Base-by-base conservation (phyloP, 2,113 vertebrate species). In the Ceyx margarethae region DNA sequence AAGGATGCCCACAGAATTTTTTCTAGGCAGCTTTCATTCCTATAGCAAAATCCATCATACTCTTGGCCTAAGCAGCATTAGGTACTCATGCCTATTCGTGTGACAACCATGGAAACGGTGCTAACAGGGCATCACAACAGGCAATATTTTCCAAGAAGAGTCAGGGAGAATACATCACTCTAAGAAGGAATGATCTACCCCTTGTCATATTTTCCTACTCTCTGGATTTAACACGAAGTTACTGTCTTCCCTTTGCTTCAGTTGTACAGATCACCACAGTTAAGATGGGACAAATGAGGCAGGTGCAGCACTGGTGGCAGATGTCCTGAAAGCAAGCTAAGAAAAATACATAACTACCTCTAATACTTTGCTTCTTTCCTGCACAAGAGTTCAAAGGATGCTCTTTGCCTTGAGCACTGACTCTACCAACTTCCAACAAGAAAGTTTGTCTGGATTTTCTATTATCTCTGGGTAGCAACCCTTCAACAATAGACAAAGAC, bases 41-140 rank as follows among this genome's bases (percentile, higher is more conserved):
- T 2, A 2, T 9, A 37, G 26, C 3, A 0, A 14, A 7, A 87
- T 28, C 21, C 68, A 28, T 23, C 40, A 14, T 3, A 22, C 42
- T 29, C 77, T 68, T 42, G 54, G 45, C 8, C 31, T 46, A 73
- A 73, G 33, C 3, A 10, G n/a, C 58, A 43, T 16, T 7, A 80
- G n/a, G 26, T 40, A 15, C 4, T 2, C 94, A 9, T 22, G 13
- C 19, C 54, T 56, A 6, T 19, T 53, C 18, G 8, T 14, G 8
- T 3, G 10, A 40, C 43, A 29, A 48, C 19, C 45, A 42, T 22
- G 62, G 46, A 73, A 77, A 72, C 0, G 69, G 13, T 20, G 42
- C 29, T 57, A 46, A 53, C 50, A 65, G 45, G 6, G 40, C 18
- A 87, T 15, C 53, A 68, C 23, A 62, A 25, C 15, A 75, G 25